These are phyloP conservation scores for Caranx ignobilis DNA, from an alignment of 2,113 vertebrate genomes.

Conservation along the genomic window DNA sequence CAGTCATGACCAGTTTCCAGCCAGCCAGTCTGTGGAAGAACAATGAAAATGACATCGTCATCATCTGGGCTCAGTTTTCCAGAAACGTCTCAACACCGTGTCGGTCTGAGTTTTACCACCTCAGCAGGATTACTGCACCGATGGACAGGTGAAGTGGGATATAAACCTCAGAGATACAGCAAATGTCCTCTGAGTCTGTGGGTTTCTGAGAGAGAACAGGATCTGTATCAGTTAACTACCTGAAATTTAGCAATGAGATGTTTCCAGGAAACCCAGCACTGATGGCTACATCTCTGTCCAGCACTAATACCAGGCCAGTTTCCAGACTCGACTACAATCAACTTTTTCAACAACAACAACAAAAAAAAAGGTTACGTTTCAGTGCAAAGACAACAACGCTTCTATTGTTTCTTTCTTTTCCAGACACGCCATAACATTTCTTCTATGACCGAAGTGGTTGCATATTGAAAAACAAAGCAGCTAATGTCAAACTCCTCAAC, in stretches of 20 bases:
- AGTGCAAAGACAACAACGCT: slow-evolving; percentile 91
- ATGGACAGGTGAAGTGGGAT: slow-evolving; percentile 29
- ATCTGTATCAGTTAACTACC: background rate
- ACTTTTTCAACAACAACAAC: slow-evolving; percentile 81
- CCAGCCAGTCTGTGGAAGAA: slow-evolving; percentile 91
- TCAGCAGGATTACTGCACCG: slow-evolving; percentile 86
- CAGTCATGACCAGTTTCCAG: slow-evolving; percentile 92
- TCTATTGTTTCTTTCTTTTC: slow-evolving; percentile 86
- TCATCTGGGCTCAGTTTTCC: slow-evolving; percentile 58
- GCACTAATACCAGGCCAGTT: slow-evolving; percentile 90
- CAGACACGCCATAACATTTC: slow-evolving; percentile 88
- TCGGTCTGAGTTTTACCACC: background rate
- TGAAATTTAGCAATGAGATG: slow-evolving; percentile 41
- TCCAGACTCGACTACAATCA: slow-evolving; percentile 89
- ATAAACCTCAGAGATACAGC: background rate
- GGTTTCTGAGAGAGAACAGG: slow-evolving; percentile 3
- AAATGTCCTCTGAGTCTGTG: background rate
- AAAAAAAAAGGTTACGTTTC: slow-evolving; percentile 90
- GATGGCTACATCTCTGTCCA: slow-evolving; percentile 71
- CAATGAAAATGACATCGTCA: slow-evolving; percentile 66
- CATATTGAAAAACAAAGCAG: slow-evolving; percentile 99
- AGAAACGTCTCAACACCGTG: slow-evolving; percentile 61
- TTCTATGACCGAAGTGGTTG: slow-evolving; percentile 97
- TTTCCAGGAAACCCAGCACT: slow-evolving; percentile 65
- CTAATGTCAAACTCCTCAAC: slow-evolving; percentile 93